Evolutionary conservation across 2,888 invertebrate species (phyloP), one percentile per base, ranked within the genome.

Genomic region (Mythimna pallens): DNA sequence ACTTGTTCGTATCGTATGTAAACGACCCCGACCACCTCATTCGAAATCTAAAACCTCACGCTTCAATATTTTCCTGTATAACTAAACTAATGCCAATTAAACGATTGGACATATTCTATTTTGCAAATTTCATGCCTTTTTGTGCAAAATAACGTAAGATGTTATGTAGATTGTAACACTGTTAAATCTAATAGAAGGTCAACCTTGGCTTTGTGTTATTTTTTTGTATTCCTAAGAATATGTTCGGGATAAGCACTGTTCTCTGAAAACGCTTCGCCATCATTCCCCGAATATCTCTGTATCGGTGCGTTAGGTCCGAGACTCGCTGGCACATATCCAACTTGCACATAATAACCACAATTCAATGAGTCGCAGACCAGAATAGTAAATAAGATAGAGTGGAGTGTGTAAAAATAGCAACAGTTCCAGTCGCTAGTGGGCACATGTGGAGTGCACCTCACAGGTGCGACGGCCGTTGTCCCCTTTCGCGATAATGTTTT

Each of bases 381-480:
- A 96, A 96, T 96, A 96, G 96, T 96, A 95, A 96, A 96, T 95
- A 96, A 96, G 95, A 95, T 95, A 95, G 94, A 94, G 94, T 94
- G 92, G 94, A 93, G 92, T 89, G 93, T 90, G 91, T 96, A 96
- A 94, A 96, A 95, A 96, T 96, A 96, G 96, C 93, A 88, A 90
- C 91, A 90, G 93, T 92, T 95, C 95, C 95, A 96, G 96, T 95
- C 91, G 93, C 92, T 91, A 91, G 93, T 91, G 88, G 88, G 90
- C 92, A 91, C 92, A 90, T 91, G 93, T 92, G 91, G 91, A 91
- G 88, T 94, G 93, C 95, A 95, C 94, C 94, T 94, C 93, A 92
- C 95, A 96, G 96, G 96, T 96, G 94, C 92, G 91, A 89, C 91
- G 94, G 92, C 91, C 95, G 93, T 92, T 93, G 93, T 93, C 92